phyloP scores from a whole-genome alignment of 2,113 vertebrate genomes.

The Sorex fumeus region DNA sequence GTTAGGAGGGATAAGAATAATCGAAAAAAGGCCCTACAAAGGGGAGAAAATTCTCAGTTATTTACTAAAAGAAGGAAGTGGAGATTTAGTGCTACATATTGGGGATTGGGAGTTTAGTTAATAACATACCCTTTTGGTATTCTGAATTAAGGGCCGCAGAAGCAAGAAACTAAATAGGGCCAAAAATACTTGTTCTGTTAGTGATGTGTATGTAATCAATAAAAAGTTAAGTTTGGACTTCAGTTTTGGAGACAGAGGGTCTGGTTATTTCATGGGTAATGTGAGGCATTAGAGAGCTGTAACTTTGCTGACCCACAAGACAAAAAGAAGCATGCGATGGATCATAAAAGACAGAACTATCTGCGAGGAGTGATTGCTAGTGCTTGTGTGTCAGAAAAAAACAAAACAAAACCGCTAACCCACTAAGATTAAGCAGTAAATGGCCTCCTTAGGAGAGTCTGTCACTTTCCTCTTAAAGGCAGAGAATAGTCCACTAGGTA shows the following conservation, averaged over 20 bases:
- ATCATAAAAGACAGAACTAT: not conserved
- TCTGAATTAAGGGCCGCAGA: not conserved
- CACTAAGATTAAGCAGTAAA: not conserved
- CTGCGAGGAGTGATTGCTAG: not conserved
- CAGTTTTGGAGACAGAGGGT: not conserved
- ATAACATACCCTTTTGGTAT: not conserved
- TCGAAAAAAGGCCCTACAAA: not conserved
- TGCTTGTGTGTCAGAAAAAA: not conserved
- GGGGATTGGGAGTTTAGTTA: not conserved
- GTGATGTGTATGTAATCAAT: not conserved
- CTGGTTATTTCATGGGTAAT: not conserved
- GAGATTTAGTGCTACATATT: not conserved
- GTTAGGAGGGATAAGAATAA: not conserved
- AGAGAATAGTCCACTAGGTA: not conserved
- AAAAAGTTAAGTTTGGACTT: slow-evolving; percentile 38
- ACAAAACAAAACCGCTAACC: not conserved
- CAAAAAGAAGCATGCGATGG: not conserved
- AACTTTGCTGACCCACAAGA: not conserved
- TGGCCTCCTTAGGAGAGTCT: not conserved
- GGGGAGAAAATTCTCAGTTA: not conserved
- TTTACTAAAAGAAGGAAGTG: slow-evolving; percentile 18
- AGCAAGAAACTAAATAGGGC: not conserved
- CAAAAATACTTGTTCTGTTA: not conserved
- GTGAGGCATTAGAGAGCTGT: not conserved
- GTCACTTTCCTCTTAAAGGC: not conserved